phyloP scores from a whole-genome alignment of 2,888 invertebrate genomes.

The Apoda limacodes region DNA sequence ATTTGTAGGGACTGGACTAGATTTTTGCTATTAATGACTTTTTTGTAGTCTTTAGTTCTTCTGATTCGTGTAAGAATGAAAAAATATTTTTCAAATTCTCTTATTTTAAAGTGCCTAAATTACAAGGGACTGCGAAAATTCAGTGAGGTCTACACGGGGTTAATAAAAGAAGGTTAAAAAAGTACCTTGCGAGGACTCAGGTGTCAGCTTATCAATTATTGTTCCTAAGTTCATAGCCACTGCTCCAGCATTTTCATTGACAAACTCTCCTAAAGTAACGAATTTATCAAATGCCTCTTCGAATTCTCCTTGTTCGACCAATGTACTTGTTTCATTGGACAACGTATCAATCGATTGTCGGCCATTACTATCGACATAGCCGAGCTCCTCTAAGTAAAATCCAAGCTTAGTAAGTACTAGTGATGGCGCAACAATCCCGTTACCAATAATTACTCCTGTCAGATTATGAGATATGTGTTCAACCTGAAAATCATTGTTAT shows the following conservation, averaged over 20 bases:
- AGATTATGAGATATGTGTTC: conserved; percentile 73
- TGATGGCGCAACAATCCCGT: conserved; percentile 85
- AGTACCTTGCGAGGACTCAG: too few species aligned
- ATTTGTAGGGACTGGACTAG: too few species aligned
- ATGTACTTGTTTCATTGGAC: conserved; percentile 57
- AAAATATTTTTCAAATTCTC: too few species aligned
- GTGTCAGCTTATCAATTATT: conserved; percentile 43
- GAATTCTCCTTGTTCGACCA: conserved; percentile 64
- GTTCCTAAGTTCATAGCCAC: conserved; percentile 78
- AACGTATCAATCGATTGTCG: conserved; percentile 64
- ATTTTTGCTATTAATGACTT: too few species aligned
- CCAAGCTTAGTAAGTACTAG: conserved; percentile 43
- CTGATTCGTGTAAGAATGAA: too few species aligned
- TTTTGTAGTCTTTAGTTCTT: too few species aligned
- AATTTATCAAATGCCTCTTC: conserved; percentile 72
- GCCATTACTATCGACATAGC: conserved; percentile 76
- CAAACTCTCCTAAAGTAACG: conserved; percentile 66
- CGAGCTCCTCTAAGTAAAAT: conserved; percentile 61
- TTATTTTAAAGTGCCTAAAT: too few species aligned
- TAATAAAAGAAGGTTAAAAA: too few species aligned
- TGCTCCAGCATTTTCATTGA: conserved; percentile 69
- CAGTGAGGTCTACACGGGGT: too few species aligned
- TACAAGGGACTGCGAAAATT: too few species aligned
- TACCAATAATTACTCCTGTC: conserved; percentile 82
- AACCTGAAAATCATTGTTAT: too few species aligned